Evolutionary conservation across 2,113 vertebrate species (phyloP).

Genomic region (Thalassoma bifasciatum): DNA sequence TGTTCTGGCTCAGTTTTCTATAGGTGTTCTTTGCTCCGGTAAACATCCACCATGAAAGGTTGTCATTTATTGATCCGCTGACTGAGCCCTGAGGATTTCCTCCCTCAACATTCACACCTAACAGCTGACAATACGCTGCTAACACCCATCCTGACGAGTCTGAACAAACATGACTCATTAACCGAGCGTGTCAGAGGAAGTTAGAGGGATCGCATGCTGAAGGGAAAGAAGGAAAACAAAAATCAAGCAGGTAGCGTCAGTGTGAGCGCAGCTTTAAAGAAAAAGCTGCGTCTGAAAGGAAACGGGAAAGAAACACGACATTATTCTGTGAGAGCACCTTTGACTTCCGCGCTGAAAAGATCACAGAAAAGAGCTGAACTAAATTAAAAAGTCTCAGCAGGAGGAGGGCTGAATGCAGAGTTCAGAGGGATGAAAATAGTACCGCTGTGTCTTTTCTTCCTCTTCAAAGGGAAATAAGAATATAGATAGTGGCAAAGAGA

Average conservation of each 20-base stretch:
- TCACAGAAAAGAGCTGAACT: conserved; percentile 1
- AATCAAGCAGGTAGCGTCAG: neutral
- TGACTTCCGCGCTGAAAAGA: neutral
- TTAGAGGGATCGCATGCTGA: neutral
- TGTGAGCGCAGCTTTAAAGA: neutral
- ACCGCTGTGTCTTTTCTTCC: neutral
- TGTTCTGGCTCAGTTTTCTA: neutral
- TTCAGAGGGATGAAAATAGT: neutral
- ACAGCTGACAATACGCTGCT: neutral
- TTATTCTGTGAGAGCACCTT: neutral
- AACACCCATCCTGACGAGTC: neutral
- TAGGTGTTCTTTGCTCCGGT: neutral
- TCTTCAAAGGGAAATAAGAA: neutral
- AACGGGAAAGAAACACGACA: neutral
- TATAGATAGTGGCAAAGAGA: neutral
- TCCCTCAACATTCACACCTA: neutral
- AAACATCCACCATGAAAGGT: neutral
- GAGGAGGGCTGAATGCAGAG: neutral
- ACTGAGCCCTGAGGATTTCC: neutral
- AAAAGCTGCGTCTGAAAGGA: neutral
- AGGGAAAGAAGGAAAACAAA: neutral
- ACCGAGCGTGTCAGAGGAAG: neutral
- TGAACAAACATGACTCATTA: neutral
- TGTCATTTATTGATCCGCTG: neutral
- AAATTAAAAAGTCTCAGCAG: neutral